Conservation (phyloP, 2,797 vertebrate genomes). For the Scomberomorus guttatus region DNA sequence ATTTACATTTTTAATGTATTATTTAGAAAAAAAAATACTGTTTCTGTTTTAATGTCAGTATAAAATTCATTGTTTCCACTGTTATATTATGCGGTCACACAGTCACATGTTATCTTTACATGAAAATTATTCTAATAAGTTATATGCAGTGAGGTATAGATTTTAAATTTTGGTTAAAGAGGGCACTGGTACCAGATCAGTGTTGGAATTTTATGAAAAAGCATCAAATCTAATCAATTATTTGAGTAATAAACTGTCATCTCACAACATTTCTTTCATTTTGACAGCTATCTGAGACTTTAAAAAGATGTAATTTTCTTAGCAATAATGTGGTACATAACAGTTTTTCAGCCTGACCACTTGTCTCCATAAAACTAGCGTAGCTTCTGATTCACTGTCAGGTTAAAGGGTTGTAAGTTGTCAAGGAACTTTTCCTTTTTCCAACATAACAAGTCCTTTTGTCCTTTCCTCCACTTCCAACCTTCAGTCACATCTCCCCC, state of each 20-base stretch:
- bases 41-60: neutral
- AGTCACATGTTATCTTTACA: neutral
- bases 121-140: too few species aligned
- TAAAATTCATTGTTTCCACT: neutral
- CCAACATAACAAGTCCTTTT: constrained; percentile 46
- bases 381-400: constrained; percentile 43
- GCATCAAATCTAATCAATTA: neutral
- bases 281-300: neutral
- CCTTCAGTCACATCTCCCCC: constrained; percentile 49
- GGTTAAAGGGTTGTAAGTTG: constrained; percentile 47
- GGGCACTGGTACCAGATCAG: neutral
- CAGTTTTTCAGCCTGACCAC: neutral
- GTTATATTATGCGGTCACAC: neutral
- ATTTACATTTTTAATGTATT: too few species aligned
- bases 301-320: neutral
- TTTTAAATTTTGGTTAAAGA: neutral
- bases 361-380: neutral
- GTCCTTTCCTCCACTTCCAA: constrained; percentile 59
- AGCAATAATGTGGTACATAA: neutral
- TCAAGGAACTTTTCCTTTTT: constrained; percentile 63
- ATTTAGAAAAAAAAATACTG: too few species aligned
- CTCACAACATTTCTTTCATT: neutral
- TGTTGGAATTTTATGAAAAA: neutral
- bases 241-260: neutral
- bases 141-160: neutral